Conservation (phyloP, 2,888 invertebrate species). For the Ctenicera cuprea region DNA sequence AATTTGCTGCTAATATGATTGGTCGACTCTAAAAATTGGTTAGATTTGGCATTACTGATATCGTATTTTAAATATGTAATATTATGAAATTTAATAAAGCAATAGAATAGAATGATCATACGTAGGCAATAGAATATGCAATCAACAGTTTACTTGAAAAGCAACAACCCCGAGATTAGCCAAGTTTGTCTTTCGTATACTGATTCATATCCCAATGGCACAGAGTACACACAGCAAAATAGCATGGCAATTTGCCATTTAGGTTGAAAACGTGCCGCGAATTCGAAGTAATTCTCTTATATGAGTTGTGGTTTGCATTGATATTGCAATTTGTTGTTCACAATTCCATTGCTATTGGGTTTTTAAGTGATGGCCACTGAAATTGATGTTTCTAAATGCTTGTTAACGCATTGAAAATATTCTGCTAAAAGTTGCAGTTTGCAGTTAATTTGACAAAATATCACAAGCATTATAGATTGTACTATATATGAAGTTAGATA, state of each 20-base stretch:
- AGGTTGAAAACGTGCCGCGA: neutral
- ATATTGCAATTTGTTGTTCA: neutral
- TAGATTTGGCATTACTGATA: no score
- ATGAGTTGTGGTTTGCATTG: neutral
- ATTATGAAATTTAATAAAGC: neutral
- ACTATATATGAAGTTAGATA: neutral
- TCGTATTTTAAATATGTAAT: no score
- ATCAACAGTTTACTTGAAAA: neutral
- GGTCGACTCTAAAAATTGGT: neutral
- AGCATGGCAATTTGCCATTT: conserved; percentile 1
- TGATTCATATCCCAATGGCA: neutral
- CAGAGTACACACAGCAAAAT: neutral
- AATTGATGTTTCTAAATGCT: neutral
- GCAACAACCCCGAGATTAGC: neutral
- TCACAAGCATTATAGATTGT: neutral
- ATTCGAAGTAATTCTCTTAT: neutral
- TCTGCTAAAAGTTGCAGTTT: neutral
- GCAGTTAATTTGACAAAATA: neutral
- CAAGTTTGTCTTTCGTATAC: neutral
- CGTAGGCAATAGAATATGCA: neutral
- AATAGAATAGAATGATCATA: no score
- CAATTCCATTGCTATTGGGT: neutral
- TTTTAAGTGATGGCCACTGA: neutral
- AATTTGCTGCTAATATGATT: neutral
- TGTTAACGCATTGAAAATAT: neutral